Base-by-base conservation (phyloP, 2,888 invertebrate species). In the Aplocera efformata region DNA sequence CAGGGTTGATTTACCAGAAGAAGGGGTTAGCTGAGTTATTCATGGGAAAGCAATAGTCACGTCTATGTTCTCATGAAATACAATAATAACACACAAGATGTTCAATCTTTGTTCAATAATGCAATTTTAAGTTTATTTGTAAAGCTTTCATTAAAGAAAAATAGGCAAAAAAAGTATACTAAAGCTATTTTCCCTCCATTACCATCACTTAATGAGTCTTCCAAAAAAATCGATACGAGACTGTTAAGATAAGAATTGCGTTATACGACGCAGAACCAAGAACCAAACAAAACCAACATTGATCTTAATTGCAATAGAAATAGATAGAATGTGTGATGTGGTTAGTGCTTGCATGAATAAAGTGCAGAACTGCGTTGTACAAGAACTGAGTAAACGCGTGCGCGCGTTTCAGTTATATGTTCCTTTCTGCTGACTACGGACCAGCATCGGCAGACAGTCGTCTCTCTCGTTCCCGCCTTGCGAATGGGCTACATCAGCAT, bases 341-440 rank as follows among this genome's bases (percentile, higher is more conserved):
- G 24, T 29, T n/a, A 6, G 20, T 11, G n/a, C 22, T 20, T 11
- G 24, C 28, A 40, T 10, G n/a, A 32, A 10, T 33, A 36, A 39
- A 32, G 21, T 32, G 10, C 29, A 20, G 44, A 51, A 56, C 42
- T 47, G 55, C 45, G 54, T 53, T 50, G 54, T 55, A 48, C 57
- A 56, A 53, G 46, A 58, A 57, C 55, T 55, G 53, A 56, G 58
- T 59, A 57, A 58, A 59, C 58, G 63, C 60, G 42, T 45, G 58
- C 52, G 60, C 58, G 59, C 66, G 67, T 62, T 68, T 72, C 68
- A 72, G 76, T 74, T 75, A 74, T 79, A 75, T 80, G 76, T 80
- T 83, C 78, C 81, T 82, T 86, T 83, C 82, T 81, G 86, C 86
- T 85, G 86, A 85, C 75, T 81, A 68, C 67, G 78, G 76, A 75